Percentiles rank a stretch among this genome's conserved stretches.
Conservation (phyloP, 1,140 invertebrate species). For the Drepana arcuata region DNA sequence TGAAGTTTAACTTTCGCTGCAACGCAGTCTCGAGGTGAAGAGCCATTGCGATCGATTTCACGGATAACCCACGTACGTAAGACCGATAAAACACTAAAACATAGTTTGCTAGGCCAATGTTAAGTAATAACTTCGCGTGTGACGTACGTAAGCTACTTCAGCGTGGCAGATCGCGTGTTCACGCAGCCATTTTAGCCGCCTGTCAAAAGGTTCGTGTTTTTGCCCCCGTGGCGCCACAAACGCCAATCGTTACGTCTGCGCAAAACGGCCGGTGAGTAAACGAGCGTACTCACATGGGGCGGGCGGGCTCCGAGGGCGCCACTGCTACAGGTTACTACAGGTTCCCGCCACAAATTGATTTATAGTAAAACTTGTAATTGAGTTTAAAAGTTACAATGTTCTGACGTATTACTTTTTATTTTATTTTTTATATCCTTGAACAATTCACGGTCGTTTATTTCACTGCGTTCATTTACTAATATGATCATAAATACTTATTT, state of each 20-base stretch:
- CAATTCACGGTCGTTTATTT: too few relatives aligned
- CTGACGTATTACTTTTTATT: constrained; percentile 17
- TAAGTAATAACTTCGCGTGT: constrained; percentile 48
- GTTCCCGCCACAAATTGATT: constrained; percentile 48
- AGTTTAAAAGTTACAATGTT: constrained; percentile 46
- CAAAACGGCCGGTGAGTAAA: constrained; percentile 27
- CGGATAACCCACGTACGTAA: constrained; percentile 23
- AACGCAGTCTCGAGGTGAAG: constrained; percentile 65
- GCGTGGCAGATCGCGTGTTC: constrained; percentile 60
- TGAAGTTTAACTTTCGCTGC: constrained; percentile 67
- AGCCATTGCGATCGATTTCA: constrained; percentile 42
- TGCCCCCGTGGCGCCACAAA: constrained; percentile 42
- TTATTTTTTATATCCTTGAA: neutral
- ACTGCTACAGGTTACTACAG: constrained; percentile 9
- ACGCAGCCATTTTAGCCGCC: constrained; percentile 61
- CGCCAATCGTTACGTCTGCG: constrained; percentile 56
- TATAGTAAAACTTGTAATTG: constrained; percentile 62
- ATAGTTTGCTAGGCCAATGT: constrained; percentile 40
- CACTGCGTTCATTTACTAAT: too few relatives aligned
- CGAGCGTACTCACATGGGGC: neutral
- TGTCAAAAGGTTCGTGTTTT: constrained; percentile 51
- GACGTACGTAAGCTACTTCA: constrained; percentile 38
- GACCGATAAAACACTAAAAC: constrained; percentile 46
- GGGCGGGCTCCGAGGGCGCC: constrained; percentile 9
- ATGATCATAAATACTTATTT: too few relatives aligned